phyloP scores from a whole-genome alignment of 1,140 invertebrate genomes.

The Nymphalis io region DNA sequence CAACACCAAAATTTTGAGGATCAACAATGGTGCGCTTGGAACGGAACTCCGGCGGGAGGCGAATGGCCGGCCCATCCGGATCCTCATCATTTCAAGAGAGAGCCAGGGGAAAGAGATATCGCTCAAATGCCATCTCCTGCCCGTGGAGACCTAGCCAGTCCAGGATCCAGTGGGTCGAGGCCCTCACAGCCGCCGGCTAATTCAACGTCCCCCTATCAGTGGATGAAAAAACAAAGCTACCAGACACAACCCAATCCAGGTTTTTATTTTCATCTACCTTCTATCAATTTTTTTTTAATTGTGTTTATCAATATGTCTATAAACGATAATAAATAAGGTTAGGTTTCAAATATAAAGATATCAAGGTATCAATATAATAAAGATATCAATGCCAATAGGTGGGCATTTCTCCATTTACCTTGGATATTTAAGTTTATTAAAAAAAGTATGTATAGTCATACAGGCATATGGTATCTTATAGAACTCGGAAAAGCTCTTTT shows the following conservation, averaged over 20 bases:
- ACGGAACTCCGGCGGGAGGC: constrained; percentile 74
- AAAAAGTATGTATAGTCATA: no score
- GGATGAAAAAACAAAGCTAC: constrained; percentile 94
- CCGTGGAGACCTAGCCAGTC: constrained; percentile 85
- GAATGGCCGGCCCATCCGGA: constrained; percentile 78
- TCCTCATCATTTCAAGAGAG: constrained; percentile 71
- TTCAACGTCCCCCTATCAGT: constrained; percentile 90
- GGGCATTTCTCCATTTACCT: no score
- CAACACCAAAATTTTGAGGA: constrained; percentile 82
- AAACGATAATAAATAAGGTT: neutral
- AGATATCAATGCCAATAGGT: neutral
- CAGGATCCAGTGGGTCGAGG: constrained; percentile 76
- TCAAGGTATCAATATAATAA: neutral
- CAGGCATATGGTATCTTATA: no score
- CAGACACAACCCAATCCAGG: constrained; percentile 91
- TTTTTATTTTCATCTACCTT: constrained; percentile 76
- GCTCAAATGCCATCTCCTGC: constrained; percentile 83
- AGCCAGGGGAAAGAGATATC: constrained; percentile 68
- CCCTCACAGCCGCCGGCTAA: constrained; percentile 82
- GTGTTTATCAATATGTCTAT: neutral
- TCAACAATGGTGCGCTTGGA: constrained; percentile 79
- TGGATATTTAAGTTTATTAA: no score
- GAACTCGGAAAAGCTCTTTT: no score
- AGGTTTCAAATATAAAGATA: neutral
- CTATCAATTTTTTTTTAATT: neutral